A percentile compares a stretch with the other conserved stretches of the same genome.
Evolutionary conservation across 64 coral and sea anemone genomes (phyloP).

Genomic region (Hydrozoanthus tunicans): DNA sequence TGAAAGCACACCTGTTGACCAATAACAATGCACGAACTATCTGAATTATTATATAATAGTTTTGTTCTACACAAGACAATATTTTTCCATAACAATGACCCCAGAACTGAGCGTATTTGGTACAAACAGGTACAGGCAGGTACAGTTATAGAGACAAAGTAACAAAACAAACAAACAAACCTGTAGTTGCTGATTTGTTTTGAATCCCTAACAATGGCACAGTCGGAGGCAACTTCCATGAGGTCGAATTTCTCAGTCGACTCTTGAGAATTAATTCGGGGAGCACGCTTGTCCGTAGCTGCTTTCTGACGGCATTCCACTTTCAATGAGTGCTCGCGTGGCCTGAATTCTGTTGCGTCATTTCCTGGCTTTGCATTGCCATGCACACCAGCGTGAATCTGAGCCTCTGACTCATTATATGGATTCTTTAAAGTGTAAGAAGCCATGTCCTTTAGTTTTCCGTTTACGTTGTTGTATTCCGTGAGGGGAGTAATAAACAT

Average conservation of each 20-base stretch:
- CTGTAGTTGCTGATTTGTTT: constrained; percentile 42
- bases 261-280: background rate
- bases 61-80: background rate
- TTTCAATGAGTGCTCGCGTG: background rate
- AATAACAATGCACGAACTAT: too few relatives aligned
- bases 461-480: constrained; percentile 56
- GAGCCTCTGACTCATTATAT: background rate
- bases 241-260: constrained; percentile 36
- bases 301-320: constrained; percentile 1
- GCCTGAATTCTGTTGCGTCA: background rate
- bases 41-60: background rate
- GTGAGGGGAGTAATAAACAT: constrained; percentile 60
- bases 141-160: background rate
- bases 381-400: background rate
- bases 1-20: too few relatives aligned
- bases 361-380: constrained; percentile 13
- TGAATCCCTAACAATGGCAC: constrained; percentile 14
- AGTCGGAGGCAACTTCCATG: constrained; percentile 11
- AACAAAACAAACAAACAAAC: constrained; percentile 13
- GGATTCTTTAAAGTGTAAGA: constrained; percentile 14
- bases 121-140: background rate
- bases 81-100: background rate
- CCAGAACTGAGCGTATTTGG: background rate
- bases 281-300: constrained; percentile 5
- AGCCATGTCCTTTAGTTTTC: constrained; percentile 33